Evolutionary conservation across 2,888 invertebrate species (phyloP), one percentile per base, ranked within the genome.

Genomic region (Acanthosepion lycidas): DNA sequence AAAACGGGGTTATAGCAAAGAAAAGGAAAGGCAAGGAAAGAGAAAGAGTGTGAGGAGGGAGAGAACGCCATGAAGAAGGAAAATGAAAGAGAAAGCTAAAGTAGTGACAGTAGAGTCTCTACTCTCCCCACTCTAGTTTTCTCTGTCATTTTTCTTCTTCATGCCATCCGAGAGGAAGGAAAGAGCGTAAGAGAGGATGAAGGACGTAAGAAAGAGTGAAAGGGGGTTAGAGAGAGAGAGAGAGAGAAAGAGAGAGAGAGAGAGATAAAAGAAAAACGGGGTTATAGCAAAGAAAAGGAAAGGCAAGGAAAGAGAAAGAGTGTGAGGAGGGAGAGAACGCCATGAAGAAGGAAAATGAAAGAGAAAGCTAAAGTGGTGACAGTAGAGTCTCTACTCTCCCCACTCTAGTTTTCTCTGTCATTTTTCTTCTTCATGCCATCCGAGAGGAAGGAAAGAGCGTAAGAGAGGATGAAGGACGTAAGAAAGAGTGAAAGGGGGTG

Each of bases 51-150:
- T 28, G 64, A 64, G 9, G 28, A 8, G 4, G 64, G 23, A 9
- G 28, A 8, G 28, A 28, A 26, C 6, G 8, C 0, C 5, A 4
- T 4, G 1, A 28, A 18, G 5, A n/a, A n/a, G 0, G 18, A n/a
- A 78, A 8, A 28, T 9, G 64, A 28, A 64, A 28, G 6, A 28
- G 64, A 28, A 28, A 59, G 42, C 42, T 42, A 42, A 3, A 42
- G 42, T 42, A 3, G 42, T 42, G 42, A 42, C 42, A 42, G 42
- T 42, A 42, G 42, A 42, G 2, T 42, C 42, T 1, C 42, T 42
- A 42, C 42, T 1, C 2, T 42, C 2, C 42, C 42, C 2, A 42
- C 42, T 42, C 3, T 42, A 1, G 1, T 42, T 42, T 42, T 42
- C 42, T 1, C 42, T 42, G 2, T 42, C 42, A 2, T 42, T 42